Evolutionary conservation across 30 jellyfish, hydroid and myxozoan genomes (phyloP).

Genomic region (Aurelia aurita complex sp. Pacific): DNA sequence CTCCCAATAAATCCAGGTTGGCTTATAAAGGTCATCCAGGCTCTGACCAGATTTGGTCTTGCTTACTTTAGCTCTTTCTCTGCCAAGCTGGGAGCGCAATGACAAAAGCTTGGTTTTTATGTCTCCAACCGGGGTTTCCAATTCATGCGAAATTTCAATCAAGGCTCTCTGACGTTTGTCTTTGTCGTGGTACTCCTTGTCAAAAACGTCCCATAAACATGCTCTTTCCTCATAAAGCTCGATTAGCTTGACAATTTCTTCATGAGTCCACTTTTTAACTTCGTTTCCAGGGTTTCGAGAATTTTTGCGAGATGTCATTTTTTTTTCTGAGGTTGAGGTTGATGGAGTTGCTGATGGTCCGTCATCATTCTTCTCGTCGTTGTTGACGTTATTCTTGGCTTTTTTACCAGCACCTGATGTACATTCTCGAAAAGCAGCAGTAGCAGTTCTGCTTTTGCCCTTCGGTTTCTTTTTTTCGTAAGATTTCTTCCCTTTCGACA

Average conservation of each 20-base stretch:
- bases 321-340: slow-evolving; percentile 4
- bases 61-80: slow-evolving; percentile 16
- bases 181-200: slow-evolving; percentile 14
- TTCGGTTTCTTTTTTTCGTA: background rate
- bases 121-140: background rate
- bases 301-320: slow-evolving; percentile 5
- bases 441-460: no score
- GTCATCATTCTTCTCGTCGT: slow-evolving; percentile 6
- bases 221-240: slow-evolving; percentile 23
- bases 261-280: slow-evolving; percentile 18
- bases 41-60: slow-evolving; percentile 45
- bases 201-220: slow-evolving; percentile 32
- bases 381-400: background rate
- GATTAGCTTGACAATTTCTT: background rate
- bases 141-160: background rate
- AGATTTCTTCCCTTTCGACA: background rate
- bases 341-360: background rate
- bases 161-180: slow-evolving; percentile 6
- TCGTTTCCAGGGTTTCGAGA: slow-evolving; percentile 11
- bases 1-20: slow-evolving; percentile 27
- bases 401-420: background rate
- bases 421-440: background rate
- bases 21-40: slow-evolving; percentile 24
- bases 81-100: slow-evolving; percentile 46
- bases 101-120: slow-evolving; percentile 9